These are phyloP conservation scores for Pogonophryne albipinna DNA, from an alignment of 2,797 vertebrate genomes.

Conservation along the genomic window DNA sequence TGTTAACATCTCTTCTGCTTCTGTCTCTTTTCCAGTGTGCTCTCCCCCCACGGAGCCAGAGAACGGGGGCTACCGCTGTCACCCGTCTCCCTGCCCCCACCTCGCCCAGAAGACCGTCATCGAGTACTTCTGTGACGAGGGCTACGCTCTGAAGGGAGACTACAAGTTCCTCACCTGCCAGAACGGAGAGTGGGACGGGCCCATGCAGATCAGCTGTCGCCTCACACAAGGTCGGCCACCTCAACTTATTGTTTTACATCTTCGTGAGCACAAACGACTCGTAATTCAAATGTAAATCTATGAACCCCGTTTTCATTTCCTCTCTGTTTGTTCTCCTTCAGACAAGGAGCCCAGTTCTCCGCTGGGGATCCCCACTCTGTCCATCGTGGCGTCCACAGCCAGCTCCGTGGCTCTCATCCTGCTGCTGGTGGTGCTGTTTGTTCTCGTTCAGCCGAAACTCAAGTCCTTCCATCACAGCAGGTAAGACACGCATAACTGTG, in stretches of 20 bases:
- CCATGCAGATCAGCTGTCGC: slow-evolving; percentile 96
- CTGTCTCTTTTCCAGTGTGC: slow-evolving; percentile 85
- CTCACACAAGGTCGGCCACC: slow-evolving; percentile 88
- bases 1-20: neutral
- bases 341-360: slow-evolving; percentile 90
- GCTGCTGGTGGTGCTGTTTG: slow-evolving; percentile 96
- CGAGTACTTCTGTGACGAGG: slow-evolving; percentile 96
- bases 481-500: slow-evolving; percentile 71
- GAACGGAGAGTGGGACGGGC: slow-evolving; percentile 94
- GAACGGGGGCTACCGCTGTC: slow-evolving; percentile 96
- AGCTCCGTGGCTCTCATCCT: slow-evolving; percentile 95
- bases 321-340: slow-evolving; percentile 62
- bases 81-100: slow-evolving; percentile 92
- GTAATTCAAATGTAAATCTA: slow-evolving; percentile 3
- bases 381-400: slow-evolving; percentile 95
- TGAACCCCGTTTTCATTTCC: slow-evolving; percentile 18
- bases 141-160: slow-evolving; percentile 94
- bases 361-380: slow-evolving; percentile 92
- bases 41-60: slow-evolving; percentile 93
- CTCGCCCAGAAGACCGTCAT: slow-evolving; percentile 94
- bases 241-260: neutral
- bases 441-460: slow-evolving; percentile 96
- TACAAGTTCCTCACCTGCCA: slow-evolving; percentile 98
- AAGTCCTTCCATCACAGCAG: slow-evolving; percentile 98
- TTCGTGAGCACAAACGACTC: neutral